A percentile compares a stretch with the other conserved stretches of the same genome.
These are phyloP conservation scores for Euwallacea similis DNA, from an alignment of 1,140 invertebrate species.

Conservation along the genomic window DNA sequence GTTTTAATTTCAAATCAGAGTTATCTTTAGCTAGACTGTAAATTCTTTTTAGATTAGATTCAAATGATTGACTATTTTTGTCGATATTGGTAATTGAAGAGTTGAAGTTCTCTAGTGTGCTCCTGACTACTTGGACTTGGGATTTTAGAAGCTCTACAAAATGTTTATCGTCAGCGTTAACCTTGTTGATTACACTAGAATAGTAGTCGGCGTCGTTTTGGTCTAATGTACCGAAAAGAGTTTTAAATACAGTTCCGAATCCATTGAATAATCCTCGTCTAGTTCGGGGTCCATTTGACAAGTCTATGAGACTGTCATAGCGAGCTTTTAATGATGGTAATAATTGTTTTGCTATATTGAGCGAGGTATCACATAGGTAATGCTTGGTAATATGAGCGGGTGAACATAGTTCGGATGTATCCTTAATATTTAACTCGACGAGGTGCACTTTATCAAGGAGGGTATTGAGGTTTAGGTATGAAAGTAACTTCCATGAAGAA, in stretches of 20 bases:
- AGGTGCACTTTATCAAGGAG: background rate
- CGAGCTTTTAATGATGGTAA: background rate
- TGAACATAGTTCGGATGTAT: background rate
- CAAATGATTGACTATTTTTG: background rate
- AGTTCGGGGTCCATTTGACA: background rate
- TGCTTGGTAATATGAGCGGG: background rate
- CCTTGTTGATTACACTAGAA: background rate
- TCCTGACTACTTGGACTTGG: background rate
- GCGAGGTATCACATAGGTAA: background rate
- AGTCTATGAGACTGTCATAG: background rate
- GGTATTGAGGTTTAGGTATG: background rate
- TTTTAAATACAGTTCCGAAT: background rate
- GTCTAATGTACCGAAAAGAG: background rate
- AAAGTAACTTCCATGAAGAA: background rate
- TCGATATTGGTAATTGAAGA: slow-evolving; percentile 2
- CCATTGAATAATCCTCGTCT: background rate
- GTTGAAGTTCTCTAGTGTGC: background rate
- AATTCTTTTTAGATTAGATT: background rate
- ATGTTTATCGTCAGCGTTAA: background rate
- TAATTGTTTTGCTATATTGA: background rate
- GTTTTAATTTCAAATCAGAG: background rate
- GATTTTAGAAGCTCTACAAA: background rate
- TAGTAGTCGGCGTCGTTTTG: background rate
- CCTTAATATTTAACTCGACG: background rate
- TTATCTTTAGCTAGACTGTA: background rate